Evolutionary conservation across 2,797 vertebrate species (phyloP), one percentile per base, ranked within the genome.

Genomic region (Centropyge bicolor): DNA sequence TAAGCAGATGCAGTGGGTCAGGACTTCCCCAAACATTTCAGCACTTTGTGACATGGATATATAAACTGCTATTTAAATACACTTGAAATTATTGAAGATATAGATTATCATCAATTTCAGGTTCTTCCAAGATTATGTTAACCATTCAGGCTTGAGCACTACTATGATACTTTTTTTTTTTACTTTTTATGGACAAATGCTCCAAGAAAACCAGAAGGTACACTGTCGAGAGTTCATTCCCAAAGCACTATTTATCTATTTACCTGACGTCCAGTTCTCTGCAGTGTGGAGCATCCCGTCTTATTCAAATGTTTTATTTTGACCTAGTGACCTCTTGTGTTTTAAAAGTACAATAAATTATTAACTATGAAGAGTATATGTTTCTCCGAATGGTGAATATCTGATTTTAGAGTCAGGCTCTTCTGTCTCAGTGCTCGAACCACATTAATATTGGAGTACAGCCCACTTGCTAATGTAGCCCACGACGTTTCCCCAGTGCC

Each of bases 401-500:
- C 72, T 69, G 56, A 70, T 70, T 59, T 79, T 55, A 51, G 40
- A 57, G 36, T 70, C 49, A 41, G 49, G 45, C 70, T 83, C 40
- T 27, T 74, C 62, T 31, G 56, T 74, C 70, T 76, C 76, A 69
- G 57, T 56, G 77, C 74, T 78, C 48, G 40, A 61, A 63, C 70
- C 60, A 41, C 65, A 70, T 78, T 36, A 24, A 68, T 78, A 74
- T 80, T 59, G 31, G 69, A 86, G 65, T 75, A 56, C 40, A 72
- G 81, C 83, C 76, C 78, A 70, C 60, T 74, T 81, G 82, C 88
- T 89, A 77, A 92, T 93, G 93, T 94, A 94, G 92, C 92, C 88
- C 86, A 70, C 61, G 61, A 65, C 76, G 72, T 92, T 90, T 90
- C 88, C 88, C 92, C 88, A 92, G 92, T 93, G 93, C 93, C 93